A percentile compares a stretch with the other conserved stretches of the same genome.
These are phyloP conservation scores for Eleginops maclovinus DNA, from an alignment of 2,113 vertebrate genomes.

Conservation along the genomic window DNA sequence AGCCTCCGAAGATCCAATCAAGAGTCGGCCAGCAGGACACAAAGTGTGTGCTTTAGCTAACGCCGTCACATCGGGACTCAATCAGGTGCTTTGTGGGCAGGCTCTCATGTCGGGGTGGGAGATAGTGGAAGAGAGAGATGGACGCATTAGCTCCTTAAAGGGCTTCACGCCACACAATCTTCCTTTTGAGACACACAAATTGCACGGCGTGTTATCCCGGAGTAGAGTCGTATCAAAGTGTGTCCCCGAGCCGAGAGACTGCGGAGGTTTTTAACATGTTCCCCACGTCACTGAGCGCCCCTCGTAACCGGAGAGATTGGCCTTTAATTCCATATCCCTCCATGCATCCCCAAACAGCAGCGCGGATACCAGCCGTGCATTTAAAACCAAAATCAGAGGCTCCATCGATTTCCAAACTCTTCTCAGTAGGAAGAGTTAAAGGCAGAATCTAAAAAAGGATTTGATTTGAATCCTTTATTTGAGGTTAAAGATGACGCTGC, in stretches of 20 bases:
- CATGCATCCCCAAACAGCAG: slow-evolving; percentile 66
- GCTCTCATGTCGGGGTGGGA: slow-evolving; percentile 58
- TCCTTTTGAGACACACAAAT: slow-evolving; percentile 50
- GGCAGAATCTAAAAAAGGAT: background rate
- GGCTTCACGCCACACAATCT: slow-evolving; percentile 17
- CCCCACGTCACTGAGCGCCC: slow-evolving; percentile 49
- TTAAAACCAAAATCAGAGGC: slow-evolving; percentile 25
- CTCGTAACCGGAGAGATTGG: slow-evolving; percentile 49
- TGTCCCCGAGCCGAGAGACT: slow-evolving; percentile 55
- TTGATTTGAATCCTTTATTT: slow-evolving; percentile 20
- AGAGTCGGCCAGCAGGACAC: slow-evolving; percentile 26
- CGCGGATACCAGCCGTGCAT: slow-evolving; percentile 50
- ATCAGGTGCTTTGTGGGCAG: slow-evolving; percentile 47
- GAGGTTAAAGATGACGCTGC: no score
- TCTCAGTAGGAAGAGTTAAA: background rate
- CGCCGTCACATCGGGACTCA: slow-evolving; percentile 53
- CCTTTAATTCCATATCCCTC: slow-evolving; percentile 60
- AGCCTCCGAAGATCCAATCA: slow-evolving; percentile 64
- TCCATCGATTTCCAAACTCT: slow-evolving; percentile 57
- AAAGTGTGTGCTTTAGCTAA: slow-evolving; percentile 38
- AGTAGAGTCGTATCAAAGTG: slow-evolving; percentile 62
- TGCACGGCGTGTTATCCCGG: slow-evolving; percentile 13
- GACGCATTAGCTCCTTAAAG: slow-evolving; percentile 51
- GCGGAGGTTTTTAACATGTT: slow-evolving; percentile 55
- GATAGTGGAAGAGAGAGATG: slow-evolving; percentile 27